Percentiles rank a stretch among this genome's conserved stretches.
Evolutionary conservation across 2,888 invertebrate species (phyloP).

Genomic region (Eupithecia subfuscata): DNA sequence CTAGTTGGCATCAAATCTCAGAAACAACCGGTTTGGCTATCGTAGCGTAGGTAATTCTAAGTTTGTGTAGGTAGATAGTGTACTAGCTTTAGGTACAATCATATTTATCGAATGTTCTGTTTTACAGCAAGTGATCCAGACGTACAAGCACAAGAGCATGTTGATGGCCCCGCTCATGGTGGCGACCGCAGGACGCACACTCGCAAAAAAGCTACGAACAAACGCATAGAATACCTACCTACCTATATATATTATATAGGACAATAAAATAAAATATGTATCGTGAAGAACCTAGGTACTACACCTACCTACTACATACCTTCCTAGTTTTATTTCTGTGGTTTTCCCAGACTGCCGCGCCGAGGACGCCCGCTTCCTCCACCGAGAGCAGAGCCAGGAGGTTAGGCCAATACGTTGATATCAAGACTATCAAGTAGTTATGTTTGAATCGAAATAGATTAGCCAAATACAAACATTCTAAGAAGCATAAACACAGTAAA

Average conservation of each 20-base stretch:
- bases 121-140: constrained; percentile 86
- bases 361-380: not conserved
- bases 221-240: not conserved
- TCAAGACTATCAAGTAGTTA: not conserved
- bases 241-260: not conserved
- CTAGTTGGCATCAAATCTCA: not conserved
- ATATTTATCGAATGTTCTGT: not conserved
- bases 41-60: too few relatives aligned
- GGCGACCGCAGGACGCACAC: constrained; percentile 60
- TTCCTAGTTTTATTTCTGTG: not conserved
- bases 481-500: constrained; percentile 9
- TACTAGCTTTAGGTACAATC: too few relatives aligned
- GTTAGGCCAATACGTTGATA: too few relatives aligned
- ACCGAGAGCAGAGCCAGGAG: not conserved
- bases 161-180: constrained; percentile 77
- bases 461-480: constrained; percentile 9
- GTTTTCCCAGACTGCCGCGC: not conserved
- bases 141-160: constrained; percentile 85
- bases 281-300: not conserved
- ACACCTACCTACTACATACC: not conserved
- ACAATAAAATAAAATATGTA: too few relatives aligned
- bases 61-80: too few relatives aligned
- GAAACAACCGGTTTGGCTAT: not conserved
- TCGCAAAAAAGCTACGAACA: constrained; percentile 16
- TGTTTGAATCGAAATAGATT: not conserved